phyloP scores from a whole-genome alignment of 2,888 invertebrate species.

The Dascillus cervinus region DNA sequence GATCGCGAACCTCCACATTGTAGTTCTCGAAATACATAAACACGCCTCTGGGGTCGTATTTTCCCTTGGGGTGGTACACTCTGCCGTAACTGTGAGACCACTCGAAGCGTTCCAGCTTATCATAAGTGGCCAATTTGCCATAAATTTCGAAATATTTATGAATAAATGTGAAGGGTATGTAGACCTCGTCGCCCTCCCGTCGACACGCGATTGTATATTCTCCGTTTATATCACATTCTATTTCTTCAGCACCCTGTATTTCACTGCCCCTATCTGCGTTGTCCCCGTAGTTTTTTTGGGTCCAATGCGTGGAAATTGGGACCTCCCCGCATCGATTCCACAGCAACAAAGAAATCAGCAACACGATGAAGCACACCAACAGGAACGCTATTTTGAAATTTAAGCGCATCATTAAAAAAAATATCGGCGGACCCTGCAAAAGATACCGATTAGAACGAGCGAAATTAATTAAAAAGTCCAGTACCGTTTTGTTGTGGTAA shows the following conservation, averaged over 20 bases:
- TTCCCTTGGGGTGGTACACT: conserved; percentile 79
- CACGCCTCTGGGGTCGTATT: conserved; percentile 82
- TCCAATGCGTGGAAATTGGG: conserved; percentile 23
- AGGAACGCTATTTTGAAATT: conserved; percentile 69
- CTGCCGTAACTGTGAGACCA: conserved; percentile 94
- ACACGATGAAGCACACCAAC: conserved; percentile 54
- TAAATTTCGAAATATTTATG: conserved; percentile 93
- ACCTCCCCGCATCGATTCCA: conserved; percentile 71
- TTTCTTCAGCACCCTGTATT: conserved; percentile 52
- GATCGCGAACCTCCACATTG: conserved; percentile 91
- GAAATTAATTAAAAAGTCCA: no score
- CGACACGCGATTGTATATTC: conserved; percentile 51
- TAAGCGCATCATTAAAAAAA: conserved; percentile 64
- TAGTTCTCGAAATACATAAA: conserved; percentile 98
- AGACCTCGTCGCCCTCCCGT: conserved; percentile 78
- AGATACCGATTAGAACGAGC: no score
- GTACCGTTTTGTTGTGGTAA: conserved; percentile 33
- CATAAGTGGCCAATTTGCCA: conserved; percentile 69
- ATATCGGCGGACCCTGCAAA: conserved; percentile 41
- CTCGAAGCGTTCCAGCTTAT: conserved; percentile 76
- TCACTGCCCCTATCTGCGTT: conserved; percentile 32
- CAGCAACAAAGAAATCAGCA: conserved; percentile 61
- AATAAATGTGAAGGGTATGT: conserved; percentile 85
- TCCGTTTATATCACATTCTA: conserved; percentile 84
- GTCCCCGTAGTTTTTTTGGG: conserved; percentile 17